A percentile compares a stretch with the other conserved stretches of the same genome.
Evolutionary conservation across 2,888 invertebrate genomes (phyloP).

Genomic region (Eristalis pertinax): DNA sequence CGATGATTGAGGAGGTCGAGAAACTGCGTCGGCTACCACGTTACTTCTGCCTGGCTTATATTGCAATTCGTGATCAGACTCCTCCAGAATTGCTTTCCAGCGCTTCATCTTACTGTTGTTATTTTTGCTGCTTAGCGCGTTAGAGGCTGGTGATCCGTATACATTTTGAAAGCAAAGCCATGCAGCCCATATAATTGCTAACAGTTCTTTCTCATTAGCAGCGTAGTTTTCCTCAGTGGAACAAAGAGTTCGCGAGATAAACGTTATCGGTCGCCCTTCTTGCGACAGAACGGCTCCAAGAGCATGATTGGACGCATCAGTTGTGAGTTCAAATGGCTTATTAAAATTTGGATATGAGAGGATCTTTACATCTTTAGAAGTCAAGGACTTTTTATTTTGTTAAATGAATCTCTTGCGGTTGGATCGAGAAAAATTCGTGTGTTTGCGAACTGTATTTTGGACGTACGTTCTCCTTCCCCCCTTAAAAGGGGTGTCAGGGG

Average conservation of each 20-base stretch:
- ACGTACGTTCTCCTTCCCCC: not conserved
- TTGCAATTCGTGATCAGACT: conserved; percentile 56
- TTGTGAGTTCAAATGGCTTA: conserved; percentile 64
- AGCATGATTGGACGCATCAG: conserved; percentile 75
- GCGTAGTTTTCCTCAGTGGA: conserved; percentile 41
- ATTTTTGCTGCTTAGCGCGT: conserved; percentile 60
- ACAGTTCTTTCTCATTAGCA: conserved; percentile 35
- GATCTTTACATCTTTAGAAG: not conserved
- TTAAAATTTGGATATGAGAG: not conserved
- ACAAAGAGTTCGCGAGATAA: conserved; percentile 36
- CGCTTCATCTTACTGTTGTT: conserved; percentile 48
- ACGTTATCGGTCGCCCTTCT: conserved; percentile 25
- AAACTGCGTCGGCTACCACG: conserved; percentile 47
- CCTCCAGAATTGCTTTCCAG: conserved; percentile 53
- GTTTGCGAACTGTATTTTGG: not conserved
- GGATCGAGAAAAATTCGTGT: not conserved
- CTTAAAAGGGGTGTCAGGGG: not conserved
- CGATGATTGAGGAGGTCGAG: conserved; percentile 34
- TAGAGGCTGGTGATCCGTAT: conserved; percentile 51
- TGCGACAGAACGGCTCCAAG: conserved; percentile 75
- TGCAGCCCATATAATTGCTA: conserved; percentile 35
- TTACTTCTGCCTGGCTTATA: conserved; percentile 61
- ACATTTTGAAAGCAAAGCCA: conserved; percentile 45
- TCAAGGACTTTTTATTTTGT: not conserved
- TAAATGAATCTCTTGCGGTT: not conserved